Percentiles rank a stretch among this genome's conserved stretches.
These are phyloP conservation scores for Calypte anna DNA, from an alignment of 2,113 vertebrate genomes.

Conservation along the genomic window DNA sequence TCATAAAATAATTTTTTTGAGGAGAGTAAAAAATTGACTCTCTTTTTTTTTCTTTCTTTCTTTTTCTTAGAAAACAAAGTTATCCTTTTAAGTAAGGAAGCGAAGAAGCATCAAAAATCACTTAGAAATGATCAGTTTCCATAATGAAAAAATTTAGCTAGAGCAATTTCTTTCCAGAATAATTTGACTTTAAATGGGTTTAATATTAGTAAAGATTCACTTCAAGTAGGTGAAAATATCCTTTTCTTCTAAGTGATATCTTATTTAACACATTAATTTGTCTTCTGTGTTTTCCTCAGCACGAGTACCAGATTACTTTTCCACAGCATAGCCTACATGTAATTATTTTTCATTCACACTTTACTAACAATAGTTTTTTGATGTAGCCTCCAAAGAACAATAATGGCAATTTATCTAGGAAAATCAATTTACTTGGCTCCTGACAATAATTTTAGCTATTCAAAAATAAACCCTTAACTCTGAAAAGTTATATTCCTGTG, in stretches of 20 bases:
- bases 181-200: neutral
- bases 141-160: neutral
- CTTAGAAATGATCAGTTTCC: neutral
- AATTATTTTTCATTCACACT: neutral
- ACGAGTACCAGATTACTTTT: neutral
- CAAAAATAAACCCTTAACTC: neutral
- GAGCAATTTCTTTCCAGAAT: neutral
- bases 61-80: neutral
- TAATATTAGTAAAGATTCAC: neutral
- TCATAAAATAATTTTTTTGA: neutral
- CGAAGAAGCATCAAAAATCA: neutral
- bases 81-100: neutral
- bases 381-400: neutral
- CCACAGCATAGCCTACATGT: neutral
- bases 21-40: neutral
- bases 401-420: neutral
- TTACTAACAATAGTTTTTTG: neutral
- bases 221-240: neutral
- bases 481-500: neutral
- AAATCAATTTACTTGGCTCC: neutral
- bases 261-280: neutral
- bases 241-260: neutral
- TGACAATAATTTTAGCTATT: neutral
- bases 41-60: neutral
- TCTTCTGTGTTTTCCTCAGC: neutral